Conservation (phyloP, 2,113 vertebrate species). For the Pygoscelis antarcticus region DNA sequence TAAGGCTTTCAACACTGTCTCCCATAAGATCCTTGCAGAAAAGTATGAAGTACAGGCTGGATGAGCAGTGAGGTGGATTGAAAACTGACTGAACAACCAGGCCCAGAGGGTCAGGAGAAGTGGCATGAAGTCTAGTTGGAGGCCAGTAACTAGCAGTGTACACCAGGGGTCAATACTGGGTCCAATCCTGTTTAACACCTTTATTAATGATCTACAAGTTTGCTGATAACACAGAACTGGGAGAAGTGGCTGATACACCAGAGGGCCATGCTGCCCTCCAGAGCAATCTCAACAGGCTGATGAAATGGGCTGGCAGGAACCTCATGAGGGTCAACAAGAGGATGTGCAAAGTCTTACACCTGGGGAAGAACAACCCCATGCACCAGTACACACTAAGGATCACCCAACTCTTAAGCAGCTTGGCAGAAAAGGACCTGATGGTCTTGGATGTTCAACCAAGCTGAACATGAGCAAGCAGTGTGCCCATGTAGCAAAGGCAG, state of each 20-base stretch:
- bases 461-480: background rate
- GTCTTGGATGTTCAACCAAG: background rate
- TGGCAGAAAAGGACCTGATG: background rate
- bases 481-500: background rate
- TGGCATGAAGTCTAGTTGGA: background rate
- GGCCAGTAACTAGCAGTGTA: background rate
- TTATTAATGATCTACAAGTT: slow-evolving; percentile 8
- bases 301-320: background rate
- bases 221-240: background rate
- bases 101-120: background rate
- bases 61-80: background rate
- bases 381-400: accelerated
- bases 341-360: background rate
- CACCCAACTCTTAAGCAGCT: background rate
- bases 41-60: background rate
- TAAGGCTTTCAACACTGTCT: background rate
- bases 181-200: background rate
- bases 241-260: background rate
- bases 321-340: background rate
- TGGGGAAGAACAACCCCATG: background rate
- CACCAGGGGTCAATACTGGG: background rate
- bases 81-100: background rate
- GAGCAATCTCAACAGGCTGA: background rate
- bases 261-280: background rate
- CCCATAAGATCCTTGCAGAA: accelerated